Evolutionary conservation across 2,113 vertebrate genomes (phyloP), one percentile per base, ranked within the genome.

Genomic region (Mormyrus iriodes): DNA sequence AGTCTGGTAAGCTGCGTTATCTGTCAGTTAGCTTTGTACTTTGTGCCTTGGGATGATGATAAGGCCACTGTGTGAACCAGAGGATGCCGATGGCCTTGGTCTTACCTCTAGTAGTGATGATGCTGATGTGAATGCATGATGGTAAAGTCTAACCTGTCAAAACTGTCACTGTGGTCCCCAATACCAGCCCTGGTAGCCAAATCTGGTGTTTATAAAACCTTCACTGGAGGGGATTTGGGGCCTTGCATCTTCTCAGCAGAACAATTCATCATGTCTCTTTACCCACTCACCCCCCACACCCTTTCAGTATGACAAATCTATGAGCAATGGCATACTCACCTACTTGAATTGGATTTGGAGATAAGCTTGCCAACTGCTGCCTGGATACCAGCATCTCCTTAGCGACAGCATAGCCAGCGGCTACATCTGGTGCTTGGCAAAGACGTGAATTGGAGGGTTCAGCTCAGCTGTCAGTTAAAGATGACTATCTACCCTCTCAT

Each of bases 391-490:
- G 89, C 91, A 91, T 90, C 94, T 94, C 93, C 95, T 93, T 96
- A 93, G 95, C 94, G 95, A 95, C 95, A 92, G 89, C 92, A 92
- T 95, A 88, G 87, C 93, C 92, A 89, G 86, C 53, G 55, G 95
- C 93, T 93, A 90, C 92, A 93, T 93, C 88, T 94, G 93, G 92
- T 90, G 89, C 93, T 93, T 93, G 93, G 93, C 88, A 90, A 86
- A 93, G 93, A 93, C 92, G 90, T 92, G 92, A 93, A 91, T 93
- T 92, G 90, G 90, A 89, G 94, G 93, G 90, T 94, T 93, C 94
- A 95, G 94, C 95, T 93, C 94, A 95, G 94, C 95, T 95, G 94
- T 92, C 93, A 93, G 92, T 93, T 90, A 89, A 93, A 90, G 89
- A 91, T 91, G 88, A 91, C 92, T 93, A 93, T 94, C 93, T 93